Percentiles rank a stretch among this genome's conserved stretches.
phyloP scores from a whole-genome alignment of 53 echinoderm and acorn worm species.

The Glandiceps talaboti region DNA sequence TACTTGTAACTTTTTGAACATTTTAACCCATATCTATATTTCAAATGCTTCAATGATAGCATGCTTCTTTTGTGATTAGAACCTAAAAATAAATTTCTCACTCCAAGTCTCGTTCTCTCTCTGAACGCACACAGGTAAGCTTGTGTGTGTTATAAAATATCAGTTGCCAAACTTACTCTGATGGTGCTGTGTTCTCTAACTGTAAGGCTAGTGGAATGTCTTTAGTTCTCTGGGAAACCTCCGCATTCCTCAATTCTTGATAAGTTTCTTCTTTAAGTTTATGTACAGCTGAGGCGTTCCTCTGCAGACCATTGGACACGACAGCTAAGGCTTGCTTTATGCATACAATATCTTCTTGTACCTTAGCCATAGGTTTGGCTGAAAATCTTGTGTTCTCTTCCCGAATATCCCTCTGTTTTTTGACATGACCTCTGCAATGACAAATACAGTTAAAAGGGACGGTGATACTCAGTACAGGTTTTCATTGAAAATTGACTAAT shows the following conservation, averaged over 20 bases:
- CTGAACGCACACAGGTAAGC: too few species aligned
- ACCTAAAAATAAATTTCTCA: too few species aligned
- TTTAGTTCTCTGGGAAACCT: slow-evolving; percentile 84
- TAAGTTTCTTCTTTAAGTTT: slow-evolving; percentile 80
- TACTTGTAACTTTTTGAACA: too few species aligned
- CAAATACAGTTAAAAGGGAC: too few species aligned
- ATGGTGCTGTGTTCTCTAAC: slow-evolving; percentile 71
- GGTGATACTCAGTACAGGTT: too few species aligned
- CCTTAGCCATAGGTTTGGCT: slow-evolving; percentile 65
- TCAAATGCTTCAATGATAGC: too few species aligned
- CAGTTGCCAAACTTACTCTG: slow-evolving; percentile 94
- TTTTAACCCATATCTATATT: too few species aligned
- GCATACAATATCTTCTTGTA: slow-evolving; percentile 73
- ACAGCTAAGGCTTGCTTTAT: slow-evolving; percentile 75
- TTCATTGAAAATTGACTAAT: too few species aligned
- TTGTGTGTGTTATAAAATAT: too few species aligned
- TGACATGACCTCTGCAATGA: slow-evolving; percentile 56
- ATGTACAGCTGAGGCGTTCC: slow-evolving; percentile 77
- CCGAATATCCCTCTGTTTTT: slow-evolving; percentile 71
- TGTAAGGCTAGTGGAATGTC: slow-evolving; percentile 91
- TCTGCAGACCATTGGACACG: slow-evolving; percentile 62
- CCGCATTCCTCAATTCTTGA: slow-evolving; percentile 86
- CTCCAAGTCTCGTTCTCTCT: too few species aligned
- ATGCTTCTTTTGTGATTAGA: too few species aligned
- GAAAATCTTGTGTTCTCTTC: slow-evolving; percentile 90